Base-by-base conservation (phyloP, 2,113 vertebrate species). In the Zosterops lateralis region DNA sequence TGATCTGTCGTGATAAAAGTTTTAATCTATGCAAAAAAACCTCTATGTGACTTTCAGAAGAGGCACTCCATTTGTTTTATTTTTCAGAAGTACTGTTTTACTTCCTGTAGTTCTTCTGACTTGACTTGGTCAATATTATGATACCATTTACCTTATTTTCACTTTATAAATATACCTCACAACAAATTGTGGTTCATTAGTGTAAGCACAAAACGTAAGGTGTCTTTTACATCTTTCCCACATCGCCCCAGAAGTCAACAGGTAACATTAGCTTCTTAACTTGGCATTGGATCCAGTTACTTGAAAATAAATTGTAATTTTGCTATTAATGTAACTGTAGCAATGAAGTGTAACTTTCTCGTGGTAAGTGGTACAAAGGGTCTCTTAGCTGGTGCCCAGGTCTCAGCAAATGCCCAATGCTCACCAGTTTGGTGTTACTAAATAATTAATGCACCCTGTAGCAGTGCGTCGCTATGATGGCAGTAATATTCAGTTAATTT, bases 1-100 rank as follows among this genome's bases (percentile, higher is more conserved):
- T 66, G 61, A 92, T 93, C 62, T 9, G 0, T 42, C 28, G 8
- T 24, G 67, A 68, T 89, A 68, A 32, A 92, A 85, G 50, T 78
- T 88, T 76, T 88, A 80, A 90, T 87, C 75, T 92, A 25, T 71
- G 31, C 31, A 53, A 66, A 83, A 94, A 83, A 94, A 93, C 38
- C 17, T 87, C 18, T 79, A 8, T 29, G 26, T 80, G 54, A 82
- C 81, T 85, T 88, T 86, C 44, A 67, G 47, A 90, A 86, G 57
- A 94, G 67, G 14, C 19, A 8, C 34, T 61, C 17, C 18, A 7
- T 64, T 72, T 83, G 36, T 72, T 89, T 80, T 88, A 14, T 85
- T 80, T 40, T 62, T 60, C 47, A 60, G 34, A 73, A 73, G 29
- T 66, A 14, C 54, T 76, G 61, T 94, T 42, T 87, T 57, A 34